Base-by-base conservation (phyloP, 1,140 invertebrate genomes). In the Drosophila willistoni region DNA sequence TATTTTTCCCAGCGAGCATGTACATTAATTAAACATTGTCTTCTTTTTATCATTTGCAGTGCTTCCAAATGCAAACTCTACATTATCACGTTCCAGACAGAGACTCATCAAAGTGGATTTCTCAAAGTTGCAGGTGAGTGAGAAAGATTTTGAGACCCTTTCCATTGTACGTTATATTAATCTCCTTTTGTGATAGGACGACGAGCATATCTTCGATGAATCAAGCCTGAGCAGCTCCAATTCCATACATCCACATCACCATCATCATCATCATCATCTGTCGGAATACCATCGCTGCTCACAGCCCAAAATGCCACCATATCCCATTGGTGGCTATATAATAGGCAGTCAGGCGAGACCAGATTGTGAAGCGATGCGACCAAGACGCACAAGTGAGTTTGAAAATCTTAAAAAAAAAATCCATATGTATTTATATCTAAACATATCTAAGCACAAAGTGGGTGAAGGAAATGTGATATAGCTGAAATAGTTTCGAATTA, bases 31-130 rank as follows among this genome's bases (percentile, higher is more conserved):
- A 56, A 62, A 70, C 47, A 41, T 14, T 44, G 29, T 29, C 29
- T 60, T 19, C n/a, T 41, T 70, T 22, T 65, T 57, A 61, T 64
- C 56, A 34, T 60, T 80, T 81, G 25, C 71, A 92, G 91, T 92
- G 89, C 91, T 92, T 91, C 91, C 87, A 85, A 63, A 73, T 77
- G 68, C 90, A 60, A 79, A 84, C 63, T 68, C 90, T 69, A 76
- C 87, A 61, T 44, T 90, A 79, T 75, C 90, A 65, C 91, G 91
- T 62, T 90, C 91, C 55, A 77, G 90, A 47, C 86, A 94, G 77
- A 93, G 94, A 67, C 93, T 95, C 77, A 95, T 95, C 91, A 95
- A 95, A 93, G 94, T 95, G 59, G 95, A 95, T 93, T 95, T 95
- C 90, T 94, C 94, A 78, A 93, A 94, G 73, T 91, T 94, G 70